Percentiles rank a stretch among this genome's conserved stretches.
These are phyloP conservation scores for Spialia ferax DNA, from an alignment of 2,888 invertebrate genomes.

Conservation along the genomic window DNA sequence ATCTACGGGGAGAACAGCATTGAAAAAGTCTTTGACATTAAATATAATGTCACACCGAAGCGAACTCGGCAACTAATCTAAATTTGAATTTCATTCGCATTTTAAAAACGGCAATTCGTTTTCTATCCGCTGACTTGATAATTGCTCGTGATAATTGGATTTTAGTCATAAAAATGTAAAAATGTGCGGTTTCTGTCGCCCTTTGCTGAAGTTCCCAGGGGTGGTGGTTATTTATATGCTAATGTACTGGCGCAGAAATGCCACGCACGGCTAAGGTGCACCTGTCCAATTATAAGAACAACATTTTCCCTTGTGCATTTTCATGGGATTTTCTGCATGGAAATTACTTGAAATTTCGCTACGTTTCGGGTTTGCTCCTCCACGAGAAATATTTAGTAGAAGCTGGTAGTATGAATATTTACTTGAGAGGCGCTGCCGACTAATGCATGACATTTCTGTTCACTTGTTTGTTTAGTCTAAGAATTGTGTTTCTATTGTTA, in stretches of 20 bases:
- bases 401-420: conserved; percentile 63
- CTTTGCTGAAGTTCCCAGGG: conserved; percentile 66
- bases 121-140: conserved; percentile 76
- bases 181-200: conserved; percentile 62
- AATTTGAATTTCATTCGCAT: conserved; percentile 62
- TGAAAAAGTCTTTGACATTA: conserved; percentile 41
- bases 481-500: neutral
- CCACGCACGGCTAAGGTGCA: conserved; percentile 80
- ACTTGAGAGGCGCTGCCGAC: conserved; percentile 46
- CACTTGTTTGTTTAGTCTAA: conserved; percentile 32
- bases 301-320: conserved; percentile 79
- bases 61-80: conserved; percentile 43
- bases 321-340: conserved; percentile 73
- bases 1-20: too few species aligned
- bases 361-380: conserved; percentile 60
- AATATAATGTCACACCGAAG: conserved; percentile 28
- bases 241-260: conserved; percentile 74
- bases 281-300: conserved; percentile 83
- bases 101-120: conserved; percentile 65
- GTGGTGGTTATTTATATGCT: conserved; percentile 82
- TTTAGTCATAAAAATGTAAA: conserved; percentile 80
- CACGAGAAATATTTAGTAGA: conserved; percentile 56
- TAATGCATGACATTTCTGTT: conserved; percentile 32
- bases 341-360: conserved; percentile 66
- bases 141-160: conserved; percentile 83